Base-by-base conservation (phyloP, 2,113 vertebrate species). In the Atractosteus spatula region DNA sequence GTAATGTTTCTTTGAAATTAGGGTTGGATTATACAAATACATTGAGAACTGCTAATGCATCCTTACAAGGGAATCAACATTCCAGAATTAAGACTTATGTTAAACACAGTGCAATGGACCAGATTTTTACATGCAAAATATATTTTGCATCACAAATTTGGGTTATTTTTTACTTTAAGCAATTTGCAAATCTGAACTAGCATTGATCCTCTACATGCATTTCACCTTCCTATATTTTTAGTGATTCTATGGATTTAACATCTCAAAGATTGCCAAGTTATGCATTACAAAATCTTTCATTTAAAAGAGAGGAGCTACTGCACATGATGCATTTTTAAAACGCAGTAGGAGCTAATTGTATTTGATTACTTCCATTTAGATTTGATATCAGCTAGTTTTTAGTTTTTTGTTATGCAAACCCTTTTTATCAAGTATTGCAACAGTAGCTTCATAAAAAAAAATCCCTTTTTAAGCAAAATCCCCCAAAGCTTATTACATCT, bases 401-500 rank as follows among this genome's bases (percentile, higher is more conserved):
- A 78, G 56, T 54, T 79, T 74, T 42, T 88, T 88, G 76, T 82
- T 76, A 85, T 80, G 79, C 81, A 86, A 78, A 80, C 68, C 76
- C 76, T 72, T 74, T 85, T 76, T 73, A 78, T 71, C 83, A 43
- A 8, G 74, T 83, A 83, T 81, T 85, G 79, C 73, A 76, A 78
- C 74, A 71, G 67, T 66, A 55, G 72, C 79, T 45, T 56, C 73
- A 70, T 72, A 87, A 55, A 72, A 41, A 47, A n/a, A 79, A 74
- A 75, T 79, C 74, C 79, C 84, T 87, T 86, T 6, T 89, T 87
- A 85, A 88, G 83, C 84, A 80, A 89, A 89, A 87, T 84, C 79
- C 42, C 51, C 61, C 67, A 71, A 73, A 76, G 83, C 82, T 91
- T 84, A 91, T 90, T 89, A 91, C 84, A 65, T 82, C 86, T 84